phyloP scores from a whole-genome alignment of 2,797 vertebrate species.

The Myotis myotis region DNA sequence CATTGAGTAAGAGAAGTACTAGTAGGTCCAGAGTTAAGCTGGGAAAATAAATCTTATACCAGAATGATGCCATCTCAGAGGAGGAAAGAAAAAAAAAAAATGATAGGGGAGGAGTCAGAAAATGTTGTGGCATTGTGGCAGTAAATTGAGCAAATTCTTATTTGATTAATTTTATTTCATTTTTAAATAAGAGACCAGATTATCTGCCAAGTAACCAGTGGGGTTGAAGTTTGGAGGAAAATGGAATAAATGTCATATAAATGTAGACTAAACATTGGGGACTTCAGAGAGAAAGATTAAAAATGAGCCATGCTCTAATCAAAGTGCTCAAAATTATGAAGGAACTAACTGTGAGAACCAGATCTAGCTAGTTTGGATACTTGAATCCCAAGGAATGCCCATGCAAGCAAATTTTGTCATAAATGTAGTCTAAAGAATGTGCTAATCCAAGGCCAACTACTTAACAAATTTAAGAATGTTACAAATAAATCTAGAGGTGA shows the following conservation, averaged over 20 bases:
- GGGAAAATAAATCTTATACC: neutral
- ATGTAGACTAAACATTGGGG: neutral
- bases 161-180: neutral
- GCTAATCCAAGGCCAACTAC: neutral
- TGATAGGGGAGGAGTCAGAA: fast-evolving
- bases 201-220: neutral
- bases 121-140: neutral
- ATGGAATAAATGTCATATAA: neutral
- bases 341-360: neutral
- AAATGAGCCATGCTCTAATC: neutral
- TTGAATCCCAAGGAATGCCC: neutral
- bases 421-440: neutral
- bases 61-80: neutral
- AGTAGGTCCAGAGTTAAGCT: neutral
- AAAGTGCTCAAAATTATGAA: neutral
- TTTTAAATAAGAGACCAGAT: neutral
- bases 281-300: neutral
- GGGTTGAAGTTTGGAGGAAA: neutral
- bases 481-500: neutral
- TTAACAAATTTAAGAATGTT: neutral
- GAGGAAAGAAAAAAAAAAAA: neutral
- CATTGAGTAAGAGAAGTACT: neutral
- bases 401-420: neutral
- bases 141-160: neutral
- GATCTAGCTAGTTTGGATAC: neutral